phyloP scores from a whole-genome alignment of 2,797 vertebrate species.

The Enteromius paludinosus region DNA sequence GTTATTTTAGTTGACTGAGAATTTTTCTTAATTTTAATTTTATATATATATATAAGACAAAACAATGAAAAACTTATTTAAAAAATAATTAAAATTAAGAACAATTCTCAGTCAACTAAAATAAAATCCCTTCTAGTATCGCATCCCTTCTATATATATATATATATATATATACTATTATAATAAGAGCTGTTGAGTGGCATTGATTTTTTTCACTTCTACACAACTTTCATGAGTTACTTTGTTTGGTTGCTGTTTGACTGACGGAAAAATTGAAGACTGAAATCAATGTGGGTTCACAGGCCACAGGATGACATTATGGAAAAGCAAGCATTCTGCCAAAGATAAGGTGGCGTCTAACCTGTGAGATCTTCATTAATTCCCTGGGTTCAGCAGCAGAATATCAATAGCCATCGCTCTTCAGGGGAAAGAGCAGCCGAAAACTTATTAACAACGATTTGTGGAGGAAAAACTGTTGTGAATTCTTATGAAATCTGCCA shows the following conservation, averaged over 20 bases:
- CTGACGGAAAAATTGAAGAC: neutral
- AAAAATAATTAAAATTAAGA: no score
- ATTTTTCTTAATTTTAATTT: no score
- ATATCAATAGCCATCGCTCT: constrained; percentile 41
- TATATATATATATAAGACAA: no score
- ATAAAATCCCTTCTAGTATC: no score
- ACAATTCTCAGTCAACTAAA: no score
- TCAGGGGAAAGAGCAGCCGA: constrained; percentile 44
- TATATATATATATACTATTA: no score
- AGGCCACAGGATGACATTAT: constrained; percentile 16
- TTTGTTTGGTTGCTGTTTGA: constrained; percentile 1
- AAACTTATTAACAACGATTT: constrained; percentile 55
- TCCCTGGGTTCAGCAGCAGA: constrained; percentile 15
- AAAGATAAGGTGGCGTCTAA: neutral
- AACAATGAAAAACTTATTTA: no score
- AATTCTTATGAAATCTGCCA: constrained; percentile 57
- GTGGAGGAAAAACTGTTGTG: constrained; percentile 43
- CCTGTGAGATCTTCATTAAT: constrained; percentile 19
- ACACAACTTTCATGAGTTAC: neutral
- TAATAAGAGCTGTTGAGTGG: neutral
- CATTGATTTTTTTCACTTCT: neutral
- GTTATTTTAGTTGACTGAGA: neutral
- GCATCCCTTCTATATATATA: no score
- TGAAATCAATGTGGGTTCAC: constrained; percentile 16
- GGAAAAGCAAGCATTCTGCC: neutral